Evolutionary conservation across 2,113 vertebrate genomes (phyloP), one percentile per base, ranked within the genome.

Genomic region (Myiozetetes cayanensis): DNA sequence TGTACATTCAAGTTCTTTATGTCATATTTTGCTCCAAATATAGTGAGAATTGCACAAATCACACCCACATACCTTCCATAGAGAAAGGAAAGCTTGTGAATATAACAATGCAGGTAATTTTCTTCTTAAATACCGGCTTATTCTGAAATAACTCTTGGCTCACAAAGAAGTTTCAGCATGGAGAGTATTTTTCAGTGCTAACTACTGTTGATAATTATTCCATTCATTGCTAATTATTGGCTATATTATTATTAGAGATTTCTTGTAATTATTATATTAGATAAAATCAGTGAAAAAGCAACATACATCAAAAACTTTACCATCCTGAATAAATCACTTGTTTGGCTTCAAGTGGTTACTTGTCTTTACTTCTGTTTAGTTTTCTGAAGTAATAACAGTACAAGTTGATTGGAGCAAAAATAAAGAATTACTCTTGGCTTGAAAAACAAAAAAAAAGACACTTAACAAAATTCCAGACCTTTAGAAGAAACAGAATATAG

Each of bases 121-220:
- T 85, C 76, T 49, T 80, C 62, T 88, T 76, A 75, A 88, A 81
- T 80, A 58, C 30, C 43, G 55, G 35, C 50, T 46, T 89, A 66
- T 67, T 78, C 78, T 94, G 77, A 87, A 92, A 82, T 88, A 90
- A 63, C 52, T 44, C 28, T 84, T 81, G 73, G 24, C 47, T 92
- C 77, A 62, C 46, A 67, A 83, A 88, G 78, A 92, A 83, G 27
- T 84, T 89, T 72, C 44, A 82, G 35, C 8, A 7, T 50, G 55
- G n/a, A 77, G 56, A 90, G 4, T 77, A 33, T 70, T 88, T 81
- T 93, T 92, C 73, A 61, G 31, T 71, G 41, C 25, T 85, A 89
- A 71, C 52, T 78, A 47, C 41, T 87, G 61, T 82, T 89, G 87
- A 55, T 96, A 85, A 78, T 78, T 75, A 88, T 79, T 94, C 41